These are phyloP conservation scores for Masnerella sp. DNA, from an alignment of 2,888 invertebrate genomes.

Conservation along the genomic window DNA sequence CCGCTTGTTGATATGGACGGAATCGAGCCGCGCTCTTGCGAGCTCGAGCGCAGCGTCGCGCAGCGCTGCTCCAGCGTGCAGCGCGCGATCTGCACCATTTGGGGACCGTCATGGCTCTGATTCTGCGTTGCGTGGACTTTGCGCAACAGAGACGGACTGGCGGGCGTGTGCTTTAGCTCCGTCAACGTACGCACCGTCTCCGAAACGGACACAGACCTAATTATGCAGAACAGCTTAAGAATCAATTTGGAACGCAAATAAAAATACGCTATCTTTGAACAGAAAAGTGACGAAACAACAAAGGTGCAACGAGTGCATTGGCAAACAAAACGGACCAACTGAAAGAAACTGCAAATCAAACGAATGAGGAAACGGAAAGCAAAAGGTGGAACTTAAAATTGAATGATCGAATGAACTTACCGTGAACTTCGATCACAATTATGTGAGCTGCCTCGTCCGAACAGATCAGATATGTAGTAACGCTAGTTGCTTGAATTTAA, in stretches of 20 bases:
- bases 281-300: too few relatives aligned
- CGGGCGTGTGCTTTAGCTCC: slow-evolving; percentile 90
- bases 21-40: slow-evolving; percentile 55
- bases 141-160: slow-evolving; percentile 86
- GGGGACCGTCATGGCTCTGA: slow-evolving; percentile 62
- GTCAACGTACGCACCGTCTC: slow-evolving; percentile 92
- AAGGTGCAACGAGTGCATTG: too few relatives aligned
- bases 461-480: not conserved
- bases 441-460: not conserved
- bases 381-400: not conserved
- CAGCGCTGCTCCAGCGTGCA: slow-evolving; percentile 68
- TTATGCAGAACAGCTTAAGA: slow-evolving; percentile 45
- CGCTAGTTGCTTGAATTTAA: not conserved
- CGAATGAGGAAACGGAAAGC: not conserved
- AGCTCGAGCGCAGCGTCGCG: slow-evolving; percentile 58
- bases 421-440: too few relatives aligned
- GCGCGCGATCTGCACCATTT: slow-evolving; percentile 69
- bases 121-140: slow-evolving; percentile 64
- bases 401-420: not conserved
- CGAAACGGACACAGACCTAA: slow-evolving; percentile 81
- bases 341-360: not conserved
- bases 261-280: too few relatives aligned
- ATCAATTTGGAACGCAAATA: too few relatives aligned
- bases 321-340: not conserved
- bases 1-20: slow-evolving; percentile 48